A percentile compares a stretch with the other conserved stretches of the same genome.
phyloP scores from a whole-genome alignment of 2,797 vertebrate species.

The Tragopan temminckii region DNA sequence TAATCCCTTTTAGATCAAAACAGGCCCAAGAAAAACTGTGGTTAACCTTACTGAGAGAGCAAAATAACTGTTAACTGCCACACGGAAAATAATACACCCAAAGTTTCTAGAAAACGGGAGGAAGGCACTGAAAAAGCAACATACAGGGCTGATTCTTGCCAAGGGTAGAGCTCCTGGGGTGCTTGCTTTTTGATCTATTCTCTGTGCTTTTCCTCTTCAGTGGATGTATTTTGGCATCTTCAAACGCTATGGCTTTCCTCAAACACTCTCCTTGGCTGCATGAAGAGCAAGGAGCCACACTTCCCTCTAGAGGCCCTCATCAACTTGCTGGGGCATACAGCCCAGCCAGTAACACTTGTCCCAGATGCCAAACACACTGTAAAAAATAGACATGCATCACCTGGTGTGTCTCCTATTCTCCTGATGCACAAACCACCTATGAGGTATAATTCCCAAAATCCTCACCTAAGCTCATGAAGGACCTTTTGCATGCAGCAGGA shows the following conservation, averaged over 20 bases:
- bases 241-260: not conserved
- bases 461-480: no score
- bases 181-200: not conserved
- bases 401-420: not conserved
- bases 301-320: not conserved
- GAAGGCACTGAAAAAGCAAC: not conserved
- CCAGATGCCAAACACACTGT: rapidly evolving
- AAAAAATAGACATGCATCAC: not conserved
- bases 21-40: not conserved
- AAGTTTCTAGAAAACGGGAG: not conserved
- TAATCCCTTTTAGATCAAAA: not conserved
- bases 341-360: not conserved
- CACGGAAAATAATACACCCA: not conserved
- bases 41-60: not conserved
- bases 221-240: not conserved
- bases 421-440: no score
- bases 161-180: not conserved
- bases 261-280: not conserved
- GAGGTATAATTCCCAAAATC: not conserved
- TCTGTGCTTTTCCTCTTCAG: not conserved
- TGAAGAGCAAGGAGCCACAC: not conserved
- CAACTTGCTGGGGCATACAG: not conserved
- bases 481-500: not conserved
- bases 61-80: not conserved
- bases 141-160: not conserved